These are phyloP conservation scores for Syngnathus acus DNA, from an alignment of 2,797 vertebrate species.

Conservation along the genomic window DNA sequence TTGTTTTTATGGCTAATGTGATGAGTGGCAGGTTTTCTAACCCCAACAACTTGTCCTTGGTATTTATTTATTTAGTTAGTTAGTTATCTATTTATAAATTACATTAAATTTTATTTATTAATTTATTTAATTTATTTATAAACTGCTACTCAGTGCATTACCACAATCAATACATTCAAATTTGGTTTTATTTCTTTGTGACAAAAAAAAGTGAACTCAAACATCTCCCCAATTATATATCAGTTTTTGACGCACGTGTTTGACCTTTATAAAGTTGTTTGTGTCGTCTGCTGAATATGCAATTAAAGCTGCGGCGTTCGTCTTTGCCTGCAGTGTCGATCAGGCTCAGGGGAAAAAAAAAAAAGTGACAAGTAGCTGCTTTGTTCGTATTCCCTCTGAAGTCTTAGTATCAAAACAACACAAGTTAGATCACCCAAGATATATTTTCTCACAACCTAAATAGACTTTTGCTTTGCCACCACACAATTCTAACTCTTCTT, in stretches of 20 bases:
- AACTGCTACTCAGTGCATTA: no score
- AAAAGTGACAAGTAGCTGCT: background rate
- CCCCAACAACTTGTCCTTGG: no score
- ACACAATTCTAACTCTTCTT: background rate
- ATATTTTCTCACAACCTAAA: background rate
- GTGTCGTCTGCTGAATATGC: background rate
- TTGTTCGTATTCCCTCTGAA: background rate
- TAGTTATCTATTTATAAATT: no score
- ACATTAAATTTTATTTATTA: no score
- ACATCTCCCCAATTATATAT: background rate
- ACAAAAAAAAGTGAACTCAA: no score
- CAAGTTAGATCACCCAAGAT: background rate
- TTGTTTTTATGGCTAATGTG: background rate
- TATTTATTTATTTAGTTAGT: no score
- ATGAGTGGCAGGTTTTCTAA: background rate
- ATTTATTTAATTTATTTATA: no score
- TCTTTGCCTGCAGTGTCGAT: background rate
- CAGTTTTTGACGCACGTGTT: background rate
- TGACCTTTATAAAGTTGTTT: background rate
- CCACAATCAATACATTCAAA: no score
- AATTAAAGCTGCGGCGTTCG: background rate
- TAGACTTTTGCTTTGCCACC: background rate
- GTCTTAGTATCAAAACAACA: background rate
- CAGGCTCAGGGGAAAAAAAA: background rate
- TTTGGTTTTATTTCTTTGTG: background rate